phyloP scores from a whole-genome alignment of 2,797 vertebrate genomes.

The Sebastes paucispinis region DNA sequence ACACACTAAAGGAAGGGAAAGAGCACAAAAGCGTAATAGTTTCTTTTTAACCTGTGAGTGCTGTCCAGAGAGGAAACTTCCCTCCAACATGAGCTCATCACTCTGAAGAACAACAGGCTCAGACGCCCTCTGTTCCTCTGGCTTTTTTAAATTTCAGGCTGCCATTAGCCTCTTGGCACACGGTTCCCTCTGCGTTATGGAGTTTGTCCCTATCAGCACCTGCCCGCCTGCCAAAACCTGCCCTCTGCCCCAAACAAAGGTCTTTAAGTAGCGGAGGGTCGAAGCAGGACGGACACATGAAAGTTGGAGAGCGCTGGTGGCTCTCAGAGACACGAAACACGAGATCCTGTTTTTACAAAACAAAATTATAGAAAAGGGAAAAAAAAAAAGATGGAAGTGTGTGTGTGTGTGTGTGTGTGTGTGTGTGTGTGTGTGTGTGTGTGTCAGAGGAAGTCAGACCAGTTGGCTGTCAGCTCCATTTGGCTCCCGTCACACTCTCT shows the following conservation, averaged over 20 bases:
- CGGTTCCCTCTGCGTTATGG: conserved; percentile 62
- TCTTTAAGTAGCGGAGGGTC: conserved; percentile 61
- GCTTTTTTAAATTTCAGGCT: not conserved
- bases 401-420: conserved; percentile 27
- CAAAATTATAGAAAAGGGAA: conserved; percentile 69
- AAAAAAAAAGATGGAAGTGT: conserved; percentile 41
- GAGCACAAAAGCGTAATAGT: too few relatives aligned
- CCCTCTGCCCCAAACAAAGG: conserved; percentile 65
- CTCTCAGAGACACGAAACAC: conserved; percentile 72
- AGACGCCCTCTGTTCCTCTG: conserved; percentile 12
- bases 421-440: conserved; percentile 31
- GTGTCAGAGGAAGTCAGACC: conserved; percentile 54
- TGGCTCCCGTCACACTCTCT: conserved; percentile 71
- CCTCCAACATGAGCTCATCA: conserved; percentile 35
- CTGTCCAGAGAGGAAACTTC: conserved; percentile 7
- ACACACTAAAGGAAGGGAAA: too few relatives aligned
- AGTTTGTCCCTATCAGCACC: conserved; percentile 78
- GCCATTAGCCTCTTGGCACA: conserved; percentile 72
- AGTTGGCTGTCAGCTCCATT: conserved; percentile 75
- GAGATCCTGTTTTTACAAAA: conserved; percentile 76
- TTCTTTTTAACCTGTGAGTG: not conserved
- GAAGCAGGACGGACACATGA: conserved; percentile 60
- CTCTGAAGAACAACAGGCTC: conserved; percentile 28
- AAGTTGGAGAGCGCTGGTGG: conserved; percentile 65
- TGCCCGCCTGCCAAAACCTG: conserved; percentile 67